These are phyloP conservation scores for Oscheius sp. DNA, from an alignment of 2,888 invertebrate genomes.

Conservation along the genomic window DNA sequence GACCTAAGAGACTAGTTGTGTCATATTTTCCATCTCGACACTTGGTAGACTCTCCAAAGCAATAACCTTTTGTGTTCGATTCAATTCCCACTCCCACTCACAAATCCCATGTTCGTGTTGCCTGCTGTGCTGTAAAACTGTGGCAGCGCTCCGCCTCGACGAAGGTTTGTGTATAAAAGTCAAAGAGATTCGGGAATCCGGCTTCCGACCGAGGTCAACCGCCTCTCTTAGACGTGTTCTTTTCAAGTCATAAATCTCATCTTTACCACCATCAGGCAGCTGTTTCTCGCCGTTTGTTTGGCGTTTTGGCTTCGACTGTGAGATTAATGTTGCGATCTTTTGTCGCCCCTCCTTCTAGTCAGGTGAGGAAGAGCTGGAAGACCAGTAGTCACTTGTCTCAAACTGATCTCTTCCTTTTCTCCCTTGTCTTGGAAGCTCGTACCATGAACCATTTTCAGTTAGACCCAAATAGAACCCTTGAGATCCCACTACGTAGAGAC, in stretches of 20 bases:
- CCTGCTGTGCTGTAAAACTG: conserved; percentile 12
- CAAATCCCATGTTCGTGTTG: neutral
- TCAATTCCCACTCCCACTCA: neutral
- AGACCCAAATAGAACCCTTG: neutral
- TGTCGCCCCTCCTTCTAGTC: neutral
- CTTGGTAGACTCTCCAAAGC: neutral
- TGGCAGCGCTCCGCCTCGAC: neutral
- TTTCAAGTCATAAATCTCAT: conserved; percentile 19
- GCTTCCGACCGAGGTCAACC: conserved; percentile 31
- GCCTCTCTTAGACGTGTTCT: neutral
- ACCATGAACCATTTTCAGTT: neutral
- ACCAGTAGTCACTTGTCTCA: neutral
- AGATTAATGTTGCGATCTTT: conserved; percentile 6
- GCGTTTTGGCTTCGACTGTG: neutral
- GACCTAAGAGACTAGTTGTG: conserved; percentile 5
- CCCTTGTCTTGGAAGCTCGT: neutral
- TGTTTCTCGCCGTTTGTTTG: conserved; percentile 23
- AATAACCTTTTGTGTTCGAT: neutral
- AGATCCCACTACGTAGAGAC: too few relatives aligned
- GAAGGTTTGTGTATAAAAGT: conserved; percentile 1
- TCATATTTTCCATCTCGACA: neutral
- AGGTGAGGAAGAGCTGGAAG: neutral
- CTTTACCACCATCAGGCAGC: conserved; percentile 18
- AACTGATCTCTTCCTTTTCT: neutral
- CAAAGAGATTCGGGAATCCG: conserved; percentile 24